These are phyloP conservation scores for Sabellastarte sp. DNA, from an alignment of 2,888 invertebrate species.

Conservation along the genomic window DNA sequence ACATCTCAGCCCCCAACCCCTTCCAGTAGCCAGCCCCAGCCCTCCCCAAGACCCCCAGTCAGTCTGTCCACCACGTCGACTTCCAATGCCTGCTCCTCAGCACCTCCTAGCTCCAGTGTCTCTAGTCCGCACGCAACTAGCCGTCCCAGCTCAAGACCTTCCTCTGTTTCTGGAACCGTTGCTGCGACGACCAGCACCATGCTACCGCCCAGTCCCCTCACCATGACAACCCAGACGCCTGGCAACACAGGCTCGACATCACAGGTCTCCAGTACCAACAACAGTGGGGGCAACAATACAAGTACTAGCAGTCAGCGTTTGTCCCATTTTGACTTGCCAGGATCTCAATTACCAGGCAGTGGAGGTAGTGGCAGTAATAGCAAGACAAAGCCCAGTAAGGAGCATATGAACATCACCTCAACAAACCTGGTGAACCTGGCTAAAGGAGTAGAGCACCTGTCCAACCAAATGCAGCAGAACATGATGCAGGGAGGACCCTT, in stretches of 20 bases:
- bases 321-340: background rate
- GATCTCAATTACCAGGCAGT: background rate
- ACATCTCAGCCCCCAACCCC: constrained; percentile 3
- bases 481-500: constrained; percentile 60
- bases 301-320: background rate
- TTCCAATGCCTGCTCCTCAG: constrained; percentile 18
- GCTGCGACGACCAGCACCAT: background rate
- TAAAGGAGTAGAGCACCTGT: constrained; percentile 57
- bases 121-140: constrained; percentile 41
- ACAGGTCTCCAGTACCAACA: constrained; percentile 42
- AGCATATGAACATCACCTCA: constrained; percentile 56
- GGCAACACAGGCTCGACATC: constrained; percentile 35
- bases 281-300: constrained; percentile 30
- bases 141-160: constrained; percentile 38
- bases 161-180: constrained; percentile 5
- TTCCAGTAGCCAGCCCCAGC: background rate
- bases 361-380: background rate
- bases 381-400: background rate
- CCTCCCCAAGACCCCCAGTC: constrained; percentile 19
- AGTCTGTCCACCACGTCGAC: constrained; percentile 19
- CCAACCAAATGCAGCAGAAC: constrained; percentile 58
- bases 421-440: constrained; percentile 57
- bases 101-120: constrained; percentile 8
- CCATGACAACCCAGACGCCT: constrained; percentile 41
- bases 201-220: background rate